Evolutionary conservation across 2,888 invertebrate species (phyloP).

Genomic region (Synergus umbraculus): DNA sequence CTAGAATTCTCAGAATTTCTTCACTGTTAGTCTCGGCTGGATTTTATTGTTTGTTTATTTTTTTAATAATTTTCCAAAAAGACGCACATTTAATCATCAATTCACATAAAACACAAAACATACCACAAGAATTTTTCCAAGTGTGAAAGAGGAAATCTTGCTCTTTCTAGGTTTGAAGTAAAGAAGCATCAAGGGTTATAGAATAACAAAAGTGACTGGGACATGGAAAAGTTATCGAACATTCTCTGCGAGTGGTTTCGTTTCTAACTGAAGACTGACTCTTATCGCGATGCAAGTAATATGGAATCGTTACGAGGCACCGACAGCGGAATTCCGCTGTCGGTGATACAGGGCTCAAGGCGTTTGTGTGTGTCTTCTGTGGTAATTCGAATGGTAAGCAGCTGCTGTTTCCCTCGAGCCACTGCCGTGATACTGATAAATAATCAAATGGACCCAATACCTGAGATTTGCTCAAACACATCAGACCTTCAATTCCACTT

Average conservation of each 20-base stretch:
- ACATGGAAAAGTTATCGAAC: constrained; percentile 52
- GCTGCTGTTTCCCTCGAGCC: constrained; percentile 25
- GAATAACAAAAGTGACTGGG: constrained; percentile 48
- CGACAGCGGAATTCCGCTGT: constrained; percentile 7
- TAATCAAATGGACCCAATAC: constrained; percentile 28
- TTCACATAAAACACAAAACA: neutral
- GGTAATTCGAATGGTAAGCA: constrained; percentile 30
- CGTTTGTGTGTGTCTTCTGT: neutral
- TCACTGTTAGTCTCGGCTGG: no score
- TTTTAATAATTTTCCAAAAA: neutral
- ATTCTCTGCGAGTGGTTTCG: constrained; percentile 54
- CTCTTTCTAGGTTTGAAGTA: neutral
- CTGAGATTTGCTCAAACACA: constrained; percentile 40
- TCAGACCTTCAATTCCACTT: constrained; percentile 5
- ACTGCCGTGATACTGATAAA: constrained; percentile 28
- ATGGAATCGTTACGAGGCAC: constrained; percentile 21
- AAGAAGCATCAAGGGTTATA: neutral
- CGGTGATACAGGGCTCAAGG: constrained; percentile 30
- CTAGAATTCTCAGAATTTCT: no score
- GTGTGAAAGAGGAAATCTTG: neutral
- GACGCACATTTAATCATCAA: neutral
- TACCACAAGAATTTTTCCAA: neutral
- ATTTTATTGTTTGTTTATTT: no score
- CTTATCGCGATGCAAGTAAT: constrained; percentile 1
- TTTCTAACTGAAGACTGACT: neutral